These are phyloP conservation scores for Epistrophe eligans DNA, from an alignment of 2,888 invertebrate species.

Conservation along the genomic window DNA sequence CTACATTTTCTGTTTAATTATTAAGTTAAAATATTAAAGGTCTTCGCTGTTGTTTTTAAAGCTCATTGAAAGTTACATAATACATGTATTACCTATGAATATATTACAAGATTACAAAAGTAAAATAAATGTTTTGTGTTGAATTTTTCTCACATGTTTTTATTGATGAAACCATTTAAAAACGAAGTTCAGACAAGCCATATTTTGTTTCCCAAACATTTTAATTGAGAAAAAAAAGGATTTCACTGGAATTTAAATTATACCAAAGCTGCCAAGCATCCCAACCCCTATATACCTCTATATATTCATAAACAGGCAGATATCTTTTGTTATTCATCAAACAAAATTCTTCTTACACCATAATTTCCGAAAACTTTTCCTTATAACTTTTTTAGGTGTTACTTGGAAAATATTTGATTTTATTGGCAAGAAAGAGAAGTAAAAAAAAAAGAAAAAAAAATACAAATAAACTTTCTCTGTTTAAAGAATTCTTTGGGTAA, in stretches of 20 bases:
- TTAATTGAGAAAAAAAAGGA: background rate
- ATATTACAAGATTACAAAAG: no score
- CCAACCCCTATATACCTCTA: background rate
- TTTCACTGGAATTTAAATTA: slow-evolving; percentile 19
- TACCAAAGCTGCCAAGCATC: background rate
- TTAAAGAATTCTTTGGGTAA: slow-evolving; percentile 15
- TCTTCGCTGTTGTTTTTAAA: no score
- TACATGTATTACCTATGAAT: no score
- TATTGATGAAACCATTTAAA: background rate
- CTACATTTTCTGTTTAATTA: no score
- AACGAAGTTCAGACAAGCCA: background rate
- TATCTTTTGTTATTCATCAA: slow-evolving; percentile 23
- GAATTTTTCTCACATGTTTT: no score
- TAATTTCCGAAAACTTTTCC: slow-evolving; percentile 38
- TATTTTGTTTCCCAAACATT: background rate
- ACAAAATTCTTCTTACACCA: slow-evolving; percentile 28
- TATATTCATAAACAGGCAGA: no score
- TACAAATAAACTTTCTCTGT: background rate
- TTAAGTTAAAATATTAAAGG: no score
- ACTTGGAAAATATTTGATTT: slow-evolving; percentile 49
- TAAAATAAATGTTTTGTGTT: no score
- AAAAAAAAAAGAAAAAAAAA: background rate
- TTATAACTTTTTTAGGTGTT: slow-evolving; percentile 37
- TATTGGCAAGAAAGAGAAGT: slow-evolving; percentile 4
- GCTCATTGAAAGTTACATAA: no score